Evolutionary conservation across 2,797 vertebrate species (phyloP), one percentile per base, ranked within the genome.

Genomic region (Hippoglossus hippoglossus): DNA sequence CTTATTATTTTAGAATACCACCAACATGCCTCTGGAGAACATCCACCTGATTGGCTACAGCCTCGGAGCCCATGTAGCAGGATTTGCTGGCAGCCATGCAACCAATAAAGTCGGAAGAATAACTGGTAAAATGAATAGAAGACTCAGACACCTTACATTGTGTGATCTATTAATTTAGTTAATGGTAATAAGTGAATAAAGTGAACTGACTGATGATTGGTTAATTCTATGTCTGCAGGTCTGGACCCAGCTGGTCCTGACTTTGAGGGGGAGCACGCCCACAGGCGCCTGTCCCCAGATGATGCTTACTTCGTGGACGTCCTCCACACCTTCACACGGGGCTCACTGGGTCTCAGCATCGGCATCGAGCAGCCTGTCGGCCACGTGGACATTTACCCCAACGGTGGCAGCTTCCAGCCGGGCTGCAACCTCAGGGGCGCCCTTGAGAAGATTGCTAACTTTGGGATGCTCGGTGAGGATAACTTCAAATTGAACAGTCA

Each of bases 11-110:
- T 70, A 95, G 95, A 92, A 93, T 82, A 87, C 86, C 57, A 88
- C 87, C 67, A 94, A 93, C 75, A 79, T 92, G 73, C 92, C 91
- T 64, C 88, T 94, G 10, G 91, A 93, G 36, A 94, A 93, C 82
- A 68, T 95, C 56, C 95, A 95, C 67, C 92, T 95, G 44, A 95
- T 96, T 82, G 95, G 95, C 73, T 96, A 96, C 90, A 96, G 93
- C 83, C 94, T 96, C 0, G 94, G 95, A 0, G 95, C 95, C 51
- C 95, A 96, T 19, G 94, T 95, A 59, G 95, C 95, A 1, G 95
- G 95, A 66, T 94, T 94, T 66, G 95, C 94, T n/a, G 94, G 95
- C 67, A 96, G 90, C 77, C 93, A 94, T 10, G 75, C 88, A 0
- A 77, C 80, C 22, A 94, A 91, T 63, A 95, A 94, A 92, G 87